Evolutionary conservation across 2,888 invertebrate species (phyloP), one percentile per base, ranked within the genome.

Genomic region (Apeira syringaria): DNA sequence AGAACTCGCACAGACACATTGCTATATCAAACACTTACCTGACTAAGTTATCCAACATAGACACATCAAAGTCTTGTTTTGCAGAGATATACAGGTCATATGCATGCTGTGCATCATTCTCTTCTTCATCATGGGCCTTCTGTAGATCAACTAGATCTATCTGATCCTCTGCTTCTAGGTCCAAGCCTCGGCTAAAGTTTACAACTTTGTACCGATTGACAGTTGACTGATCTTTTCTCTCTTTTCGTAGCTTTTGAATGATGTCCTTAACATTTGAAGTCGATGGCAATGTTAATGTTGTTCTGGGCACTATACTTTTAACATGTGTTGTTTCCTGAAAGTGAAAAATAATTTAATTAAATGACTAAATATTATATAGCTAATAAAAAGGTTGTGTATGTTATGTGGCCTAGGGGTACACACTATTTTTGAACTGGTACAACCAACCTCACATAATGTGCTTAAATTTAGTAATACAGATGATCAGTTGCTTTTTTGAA

Each of bases 81-180:
- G 78, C 74, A 2, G 83, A 70, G 3, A 79, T 76, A 42, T 90
- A 90, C 33, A 90, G 45, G 53, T 90, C 90, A 53, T 88, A 90
- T 2, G 80, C 83, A 63, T 82, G 88, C 38, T 81, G 68, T 0
- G 64, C 67, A 50, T 77, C 61, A 0, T 54, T 56, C 34, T 71
- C 66, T 7, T 71, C 66, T 7, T 64, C 68, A 40, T 80, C 74
- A 30, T 56, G 67, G 1, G 62, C 58, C 22, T 66, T 75, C 33
- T 66, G 68, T 35, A 90, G 53, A 47, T 90, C 90, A 1, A 90
- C 80, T 43, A 88, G 56, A 60, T 83, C 67, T 42, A 77, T 69
- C 1, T 62, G 7, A 25, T 71, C 65, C 0, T 74, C 66, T 0
- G 50, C 53, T 6, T 58, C 56, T 8, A 55, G 47, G 1, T 74